Evolutionary conservation across 2,113 vertebrate genomes (phyloP).

Genomic region (Aphyosemion australe): DNA sequence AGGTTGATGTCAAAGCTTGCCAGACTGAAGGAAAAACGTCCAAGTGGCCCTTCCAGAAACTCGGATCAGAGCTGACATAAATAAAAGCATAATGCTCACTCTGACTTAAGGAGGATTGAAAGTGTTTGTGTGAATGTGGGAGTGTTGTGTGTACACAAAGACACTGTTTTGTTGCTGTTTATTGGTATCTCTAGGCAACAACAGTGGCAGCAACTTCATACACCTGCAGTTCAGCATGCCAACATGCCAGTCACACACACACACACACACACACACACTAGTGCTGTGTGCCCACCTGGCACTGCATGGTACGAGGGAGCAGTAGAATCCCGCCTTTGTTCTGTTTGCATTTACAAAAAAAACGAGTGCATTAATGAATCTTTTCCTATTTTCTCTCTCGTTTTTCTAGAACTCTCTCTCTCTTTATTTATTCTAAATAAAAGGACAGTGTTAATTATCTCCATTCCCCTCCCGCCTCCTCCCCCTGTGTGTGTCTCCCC

Average conservation of each 20-base stretch:
- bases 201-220: constrained; percentile 38
- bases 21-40: constrained; percentile 38
- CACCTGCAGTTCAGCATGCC: constrained; percentile 61
- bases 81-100: constrained; percentile 31
- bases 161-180: constrained; percentile 53
- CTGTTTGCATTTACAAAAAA: constrained; percentile 26
- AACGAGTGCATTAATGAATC: constrained; percentile 65
- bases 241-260: constrained; percentile 40
- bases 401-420: constrained; percentile 12
- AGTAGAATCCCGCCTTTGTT: constrained; percentile 73
- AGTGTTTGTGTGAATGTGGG: constrained; percentile 19
- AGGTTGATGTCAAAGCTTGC: constrained; percentile 55
- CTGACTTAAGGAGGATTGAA: constrained; percentile 30
- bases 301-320: constrained; percentile 40
- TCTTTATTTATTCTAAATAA: constrained; percentile 38
- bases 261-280: constrained; percentile 23
- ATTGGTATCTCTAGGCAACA: constrained; percentile 60
- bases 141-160: constrained; percentile 8
- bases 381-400: constrained; percentile 15
- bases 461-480: constrained; percentile 4
- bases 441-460: constrained; percentile 58
- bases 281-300: constrained; percentile 56
- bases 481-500: constrained; percentile 9
- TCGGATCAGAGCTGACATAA: constrained; percentile 51
- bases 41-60: constrained; percentile 55